phyloP scores from a whole-genome alignment of 2,888 invertebrate species.

The Micoletzkya japonica region DNA sequence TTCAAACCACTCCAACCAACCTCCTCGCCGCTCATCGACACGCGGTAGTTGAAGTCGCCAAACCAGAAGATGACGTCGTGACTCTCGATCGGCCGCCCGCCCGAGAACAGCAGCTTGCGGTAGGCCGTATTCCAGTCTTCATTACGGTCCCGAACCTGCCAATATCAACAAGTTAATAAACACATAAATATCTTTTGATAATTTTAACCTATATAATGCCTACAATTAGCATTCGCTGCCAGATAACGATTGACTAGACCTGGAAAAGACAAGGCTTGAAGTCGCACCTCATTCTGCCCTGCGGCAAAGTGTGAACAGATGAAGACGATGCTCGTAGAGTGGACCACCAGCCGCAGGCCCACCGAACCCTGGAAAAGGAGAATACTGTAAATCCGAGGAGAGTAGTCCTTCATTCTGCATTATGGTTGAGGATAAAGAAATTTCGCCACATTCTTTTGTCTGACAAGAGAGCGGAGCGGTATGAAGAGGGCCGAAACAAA shows the following conservation, averaged over 20 bases:
- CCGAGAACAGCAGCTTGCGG: conserved; percentile 72
- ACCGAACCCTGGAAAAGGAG: conserved; percentile 49
- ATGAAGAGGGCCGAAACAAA: neutral
- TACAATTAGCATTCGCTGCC: neutral
- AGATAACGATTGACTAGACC: neutral
- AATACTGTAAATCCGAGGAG: too few species aligned
- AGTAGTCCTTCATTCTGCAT: too few species aligned
- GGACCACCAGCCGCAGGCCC: conserved; percentile 74
- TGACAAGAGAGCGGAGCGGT: neutral
- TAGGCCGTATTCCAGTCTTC: conserved; percentile 95
- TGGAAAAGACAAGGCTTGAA: neutral
- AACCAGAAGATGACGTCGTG: conserved; percentile 99
- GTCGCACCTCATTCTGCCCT: conserved; percentile 85
- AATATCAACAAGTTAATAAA: too few species aligned
- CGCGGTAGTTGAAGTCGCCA: conserved; percentile 97
- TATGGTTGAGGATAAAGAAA: too few species aligned
- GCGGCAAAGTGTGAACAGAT: conserved; percentile 99
- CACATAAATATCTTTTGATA: too few species aligned
- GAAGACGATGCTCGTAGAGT: conserved; percentile 93
- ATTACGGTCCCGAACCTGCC: conserved; percentile 77
- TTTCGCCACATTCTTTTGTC: too few species aligned
- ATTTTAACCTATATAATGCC: neutral
- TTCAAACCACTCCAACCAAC: neutral
- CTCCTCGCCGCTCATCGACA: conserved; percentile 92
- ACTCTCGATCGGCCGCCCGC: conserved; percentile 76